phyloP scores from a whole-genome alignment of 2,113 vertebrate species.

The Collichthys lucidus region DNA sequence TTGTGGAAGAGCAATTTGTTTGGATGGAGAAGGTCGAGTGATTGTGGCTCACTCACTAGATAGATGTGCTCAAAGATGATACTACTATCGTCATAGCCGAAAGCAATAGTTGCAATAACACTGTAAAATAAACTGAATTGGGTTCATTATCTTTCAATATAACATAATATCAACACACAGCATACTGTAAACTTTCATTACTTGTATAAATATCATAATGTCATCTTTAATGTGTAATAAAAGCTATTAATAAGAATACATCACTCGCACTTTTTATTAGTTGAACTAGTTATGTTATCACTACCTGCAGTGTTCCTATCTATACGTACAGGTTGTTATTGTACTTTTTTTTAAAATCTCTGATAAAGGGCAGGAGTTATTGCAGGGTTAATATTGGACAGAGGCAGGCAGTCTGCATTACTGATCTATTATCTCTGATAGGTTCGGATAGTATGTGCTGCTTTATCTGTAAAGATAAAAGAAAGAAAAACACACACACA shows the following conservation, averaged over 20 bases:
- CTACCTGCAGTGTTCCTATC: neutral
- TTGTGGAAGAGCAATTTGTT: neutral
- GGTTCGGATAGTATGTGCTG: conserved; percentile 3
- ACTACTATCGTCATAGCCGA: neutral
- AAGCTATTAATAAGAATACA: neutral
- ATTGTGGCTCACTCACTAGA: neutral
- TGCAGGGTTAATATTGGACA: conserved; percentile 3
- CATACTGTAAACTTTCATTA: neutral
- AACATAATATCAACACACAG: neutral
- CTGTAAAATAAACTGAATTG: neutral
- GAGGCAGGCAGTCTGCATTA: neutral
- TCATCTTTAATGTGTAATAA: neutral
- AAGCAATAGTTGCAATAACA: neutral
- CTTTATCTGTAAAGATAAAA: conserved; percentile 47
- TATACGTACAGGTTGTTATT: conserved; percentile 27
- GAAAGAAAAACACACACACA: neutral
- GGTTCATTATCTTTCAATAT: neutral
- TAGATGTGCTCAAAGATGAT: neutral
- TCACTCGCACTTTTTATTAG: neutral
- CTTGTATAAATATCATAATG: neutral
- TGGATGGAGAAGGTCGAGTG: neutral
- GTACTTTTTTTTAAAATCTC: conserved; percentile 2
- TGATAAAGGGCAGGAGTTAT: conserved; percentile 36
- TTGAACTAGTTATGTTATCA: conserved; percentile 20
- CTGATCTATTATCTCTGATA: conserved; percentile 27